These are phyloP conservation scores for Zootermopsis nevadensis DNA, from an alignment of 2,888 invertebrate species.

Conservation along the genomic window DNA sequence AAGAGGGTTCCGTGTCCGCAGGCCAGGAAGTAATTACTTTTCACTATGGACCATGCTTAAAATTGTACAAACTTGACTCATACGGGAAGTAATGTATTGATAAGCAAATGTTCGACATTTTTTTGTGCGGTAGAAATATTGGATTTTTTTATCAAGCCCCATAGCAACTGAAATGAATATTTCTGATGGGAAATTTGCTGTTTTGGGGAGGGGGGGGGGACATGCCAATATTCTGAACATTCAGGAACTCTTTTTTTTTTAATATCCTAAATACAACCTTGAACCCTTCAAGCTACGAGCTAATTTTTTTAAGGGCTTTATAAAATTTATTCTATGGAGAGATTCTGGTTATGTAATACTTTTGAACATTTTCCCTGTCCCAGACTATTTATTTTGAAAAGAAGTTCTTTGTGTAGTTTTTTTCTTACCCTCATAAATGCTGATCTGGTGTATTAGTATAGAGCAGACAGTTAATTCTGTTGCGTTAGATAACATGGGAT, in stretches of 20 bases:
- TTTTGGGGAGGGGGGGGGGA: no score
- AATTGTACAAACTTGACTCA: neutral
- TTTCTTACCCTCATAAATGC: no score
- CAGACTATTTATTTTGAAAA: no score
- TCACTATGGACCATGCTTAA: constrained; percentile 15
- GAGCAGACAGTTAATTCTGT: no score
- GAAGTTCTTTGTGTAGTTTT: no score
- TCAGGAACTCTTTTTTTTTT: neutral
- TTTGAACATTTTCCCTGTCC: no score
- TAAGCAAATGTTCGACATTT: constrained; percentile 14
- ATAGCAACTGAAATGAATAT: neutral
- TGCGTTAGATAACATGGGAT: no score
- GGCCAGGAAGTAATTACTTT: constrained; percentile 24
- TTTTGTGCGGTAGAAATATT: constrained; percentile 18
- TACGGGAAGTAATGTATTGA: constrained; percentile 10
- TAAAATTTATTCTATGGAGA: no score
- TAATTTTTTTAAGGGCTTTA: no score
- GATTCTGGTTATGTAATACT: no score
- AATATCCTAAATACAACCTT: neutral
- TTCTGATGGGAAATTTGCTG: constrained; percentile 11
- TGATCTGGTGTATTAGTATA: no score
- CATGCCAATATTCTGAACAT: neutral
- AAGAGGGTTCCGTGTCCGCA: constrained; percentile 7
- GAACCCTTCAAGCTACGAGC: no score
- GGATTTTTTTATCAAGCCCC: constrained; percentile 20